These are phyloP conservation scores for Trichechus manatus DNA, from an alignment of 2,113 vertebrate genomes.

Conservation along the genomic window DNA sequence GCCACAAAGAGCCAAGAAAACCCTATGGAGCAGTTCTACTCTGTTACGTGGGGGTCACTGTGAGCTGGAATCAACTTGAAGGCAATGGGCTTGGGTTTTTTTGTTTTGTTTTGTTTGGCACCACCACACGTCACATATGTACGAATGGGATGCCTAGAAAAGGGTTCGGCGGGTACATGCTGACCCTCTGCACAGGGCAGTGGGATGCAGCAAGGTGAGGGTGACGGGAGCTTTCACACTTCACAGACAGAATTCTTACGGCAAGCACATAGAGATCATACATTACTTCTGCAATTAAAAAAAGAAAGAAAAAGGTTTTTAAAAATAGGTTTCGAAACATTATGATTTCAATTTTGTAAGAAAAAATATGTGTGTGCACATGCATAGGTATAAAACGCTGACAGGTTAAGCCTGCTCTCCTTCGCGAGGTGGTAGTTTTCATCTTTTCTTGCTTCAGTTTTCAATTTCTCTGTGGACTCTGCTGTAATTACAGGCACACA, in stretches of 20 bases:
- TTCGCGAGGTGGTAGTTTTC: too few species aligned
- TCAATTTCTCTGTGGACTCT: background rate
- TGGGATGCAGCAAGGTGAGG: accelerated
- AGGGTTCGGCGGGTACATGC: background rate
- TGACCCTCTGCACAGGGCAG: too few species aligned
- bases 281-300: background rate
- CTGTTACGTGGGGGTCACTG: too few species aligned
- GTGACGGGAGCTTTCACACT: accelerated
- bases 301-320: background rate
- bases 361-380: background rate
- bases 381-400: background rate
- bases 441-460: background rate
- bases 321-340: background rate
- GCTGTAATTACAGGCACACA: too few species aligned
- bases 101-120: too few species aligned
- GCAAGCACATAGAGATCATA: background rate
- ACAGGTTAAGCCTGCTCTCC: background rate
- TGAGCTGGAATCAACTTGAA: too few species aligned
- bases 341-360: background rate
- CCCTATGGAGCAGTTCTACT: too few species aligned
- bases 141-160: accelerated
- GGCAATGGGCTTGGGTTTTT: too few species aligned
- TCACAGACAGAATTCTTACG: background rate
- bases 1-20: too few species aligned
- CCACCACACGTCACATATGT: accelerated